Evolutionary conservation across 2,113 vertebrate species (phyloP), one percentile per base, ranked within the genome.

Genomic region (Sporophila hypoxantha): DNA sequence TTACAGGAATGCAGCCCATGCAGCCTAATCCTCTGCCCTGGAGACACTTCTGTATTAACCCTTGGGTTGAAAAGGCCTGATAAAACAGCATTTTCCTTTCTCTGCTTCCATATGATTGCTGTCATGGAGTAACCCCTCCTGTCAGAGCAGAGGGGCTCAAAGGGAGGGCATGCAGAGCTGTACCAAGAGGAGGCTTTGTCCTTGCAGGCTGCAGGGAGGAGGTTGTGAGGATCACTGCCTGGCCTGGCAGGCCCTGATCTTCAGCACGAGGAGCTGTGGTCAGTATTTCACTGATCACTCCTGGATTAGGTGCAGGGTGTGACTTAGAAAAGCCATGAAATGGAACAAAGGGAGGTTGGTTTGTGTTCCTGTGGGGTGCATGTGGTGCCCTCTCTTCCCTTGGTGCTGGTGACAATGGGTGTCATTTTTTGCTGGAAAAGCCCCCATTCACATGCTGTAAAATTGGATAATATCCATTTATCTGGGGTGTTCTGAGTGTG

Each of bases 21-120:
- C 18, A 49, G 59, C 59, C 56, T 93, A 85, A 88, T 82, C 85
- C 61, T 83, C 69, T 77, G 85, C 50, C 44, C 85, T 89, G 75
- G 49, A 56, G 84, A 87, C 67, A 56, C 30, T 76, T 76, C 53
- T 61, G 53, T 57, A 55, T 85, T 89, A 68, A 71, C 68, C 91
- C 69, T n/a, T 27, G 41, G 57, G 25, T 65, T 87, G 82, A 37
- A 89, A 94, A 82, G 29, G 13, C 10, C 36, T 83, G 76, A 46
- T 85, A 59, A 91, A 91, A 39, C 8, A 50, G 42, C 15, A 3
- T 71, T 88, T 90, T 85, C 42, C 46, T 66, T 92, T 32, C 66
- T 59, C 89, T 91, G 70, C 14, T 83, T 86, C 66, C 46, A 2
- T 85, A 3, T 23, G 76, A 36, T 52, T 69, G 70, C n/a, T 85